Evolutionary conservation across 2,797 vertebrate genomes (phyloP).

Genomic region (Argyrosomus regius): DNA sequence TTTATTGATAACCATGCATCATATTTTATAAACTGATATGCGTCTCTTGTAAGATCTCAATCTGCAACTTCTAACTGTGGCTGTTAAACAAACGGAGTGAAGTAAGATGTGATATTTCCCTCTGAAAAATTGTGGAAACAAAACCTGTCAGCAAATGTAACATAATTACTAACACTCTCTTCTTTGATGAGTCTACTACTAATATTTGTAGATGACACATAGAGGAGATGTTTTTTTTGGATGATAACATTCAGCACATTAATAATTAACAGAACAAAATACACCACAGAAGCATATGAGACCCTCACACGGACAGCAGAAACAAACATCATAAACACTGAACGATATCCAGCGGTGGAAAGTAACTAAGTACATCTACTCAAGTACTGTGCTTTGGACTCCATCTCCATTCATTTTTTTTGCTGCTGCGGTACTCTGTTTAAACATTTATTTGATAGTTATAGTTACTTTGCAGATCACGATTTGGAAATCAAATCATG

Average conservation of each 20-base stretch:
- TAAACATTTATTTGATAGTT: background rate
- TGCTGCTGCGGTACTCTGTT: background rate
- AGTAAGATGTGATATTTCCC: background rate
- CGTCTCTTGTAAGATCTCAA: background rate
- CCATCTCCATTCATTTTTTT: background rate
- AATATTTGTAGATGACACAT: background rate
- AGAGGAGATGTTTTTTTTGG: background rate
- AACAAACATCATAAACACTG: background rate
- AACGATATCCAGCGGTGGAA: background rate
- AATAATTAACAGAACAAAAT: background rate
- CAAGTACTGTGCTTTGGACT: background rate
- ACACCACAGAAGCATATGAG: background rate
- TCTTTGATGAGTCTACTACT: no score
- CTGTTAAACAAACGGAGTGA: background rate
- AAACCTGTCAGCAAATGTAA: background rate
- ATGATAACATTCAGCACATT: background rate
- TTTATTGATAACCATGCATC: background rate
- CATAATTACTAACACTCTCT: no score
- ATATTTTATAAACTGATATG: background rate
- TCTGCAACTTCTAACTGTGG: background rate
- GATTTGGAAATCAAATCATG: no score
- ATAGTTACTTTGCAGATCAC: background rate
- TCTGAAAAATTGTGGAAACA: background rate
- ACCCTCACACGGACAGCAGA: background rate
- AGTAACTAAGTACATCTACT: background rate